phyloP scores from a whole-genome alignment of 2,888 invertebrate genomes.

The Tipula vernalis region DNA sequence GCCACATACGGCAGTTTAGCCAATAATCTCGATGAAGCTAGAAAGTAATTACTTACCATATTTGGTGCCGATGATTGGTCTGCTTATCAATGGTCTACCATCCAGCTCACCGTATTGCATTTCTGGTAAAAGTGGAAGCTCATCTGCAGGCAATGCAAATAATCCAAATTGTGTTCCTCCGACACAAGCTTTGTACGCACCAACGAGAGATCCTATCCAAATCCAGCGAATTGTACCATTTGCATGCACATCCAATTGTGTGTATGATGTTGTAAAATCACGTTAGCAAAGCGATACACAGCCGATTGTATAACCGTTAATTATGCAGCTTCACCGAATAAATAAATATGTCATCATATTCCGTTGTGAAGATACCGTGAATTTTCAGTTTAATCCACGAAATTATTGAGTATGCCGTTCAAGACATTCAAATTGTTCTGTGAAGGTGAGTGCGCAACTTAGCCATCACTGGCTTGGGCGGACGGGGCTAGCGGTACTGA shows the following conservation, averaged over 20 bases:
- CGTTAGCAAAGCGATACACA: neutral
- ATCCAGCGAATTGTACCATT: slow-evolving; percentile 10
- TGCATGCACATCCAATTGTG: slow-evolving; percentile 7
- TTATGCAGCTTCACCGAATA: neutral
- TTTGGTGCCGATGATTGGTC: neutral
- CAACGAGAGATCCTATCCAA: neutral
- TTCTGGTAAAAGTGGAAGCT: neutral
- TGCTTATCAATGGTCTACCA: neutral
- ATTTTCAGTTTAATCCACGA: neutral
- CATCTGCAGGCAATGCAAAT: neutral
- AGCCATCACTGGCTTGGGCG: neutral
- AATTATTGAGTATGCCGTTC: too few species aligned
- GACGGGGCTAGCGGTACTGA: neutral
- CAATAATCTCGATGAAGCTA: neutral
- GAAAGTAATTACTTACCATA: neutral
- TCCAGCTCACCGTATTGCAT: neutral
- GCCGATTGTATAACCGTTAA: slow-evolving; percentile 7
- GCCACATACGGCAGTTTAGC: neutral
- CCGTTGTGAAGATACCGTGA: neutral
- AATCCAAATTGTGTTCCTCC: neutral
- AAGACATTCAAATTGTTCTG: too few species aligned
- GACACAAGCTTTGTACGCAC: neutral
- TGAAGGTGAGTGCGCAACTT: neutral
- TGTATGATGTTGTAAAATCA: neutral
- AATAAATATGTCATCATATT: slow-evolving; percentile 11